Evolutionary conservation across 1,140 invertebrate genomes (phyloP), one percentile per base, ranked within the genome.

Genomic region (Monomorium pharaonis): DNA sequence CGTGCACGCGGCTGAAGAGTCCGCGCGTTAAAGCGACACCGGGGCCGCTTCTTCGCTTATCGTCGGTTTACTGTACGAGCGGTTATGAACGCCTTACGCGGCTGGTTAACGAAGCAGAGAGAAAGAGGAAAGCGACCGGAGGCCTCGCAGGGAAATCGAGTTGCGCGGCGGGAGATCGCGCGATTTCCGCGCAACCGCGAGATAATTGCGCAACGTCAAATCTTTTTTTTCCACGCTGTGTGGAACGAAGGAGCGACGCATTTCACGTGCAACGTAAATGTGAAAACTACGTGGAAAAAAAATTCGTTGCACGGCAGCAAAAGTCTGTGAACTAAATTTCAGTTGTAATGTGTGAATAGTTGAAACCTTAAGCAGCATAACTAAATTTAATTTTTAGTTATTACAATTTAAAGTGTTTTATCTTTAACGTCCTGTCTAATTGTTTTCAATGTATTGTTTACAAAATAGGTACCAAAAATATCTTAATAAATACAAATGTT

Each of bases 41-140:
- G 37, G 16, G 24, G 58, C 27, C 27, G 75, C 75, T 77, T 62
- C 75, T 77, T 62, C 47, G 72, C 70, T 88, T 88, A 88, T 86
- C 87, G 72, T 9, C 27, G 12, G 70, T 54, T 75, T 86, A 85
- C 37, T 65, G 47, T 67, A 67, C 51, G 54, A 42, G 49, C 54
- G 62, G 56, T 60, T 27, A 33, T 21, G 49, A 37, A 30, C 49
- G 58, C 49, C 44, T 51, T 33, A 47, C 30, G 54, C 24, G 21
- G 12, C 1, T n/a, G 56, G 70, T 56, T 83, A 47, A 74, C 56
- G n/a, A 76, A 60, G 69, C 14, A 21, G 18, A 10, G 9, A 9
- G 33, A 44, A 24, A 24, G 21, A 58, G 18, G 16, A n/a, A 14
- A 65, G 42, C 37, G 24, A 37, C n/a, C 70, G 81, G 10, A 9